Percentiles rank a stretch among this genome's conserved stretches.
Conservation (phyloP, 2,888 invertebrate genomes). For the Euphydryas editha region DNA sequence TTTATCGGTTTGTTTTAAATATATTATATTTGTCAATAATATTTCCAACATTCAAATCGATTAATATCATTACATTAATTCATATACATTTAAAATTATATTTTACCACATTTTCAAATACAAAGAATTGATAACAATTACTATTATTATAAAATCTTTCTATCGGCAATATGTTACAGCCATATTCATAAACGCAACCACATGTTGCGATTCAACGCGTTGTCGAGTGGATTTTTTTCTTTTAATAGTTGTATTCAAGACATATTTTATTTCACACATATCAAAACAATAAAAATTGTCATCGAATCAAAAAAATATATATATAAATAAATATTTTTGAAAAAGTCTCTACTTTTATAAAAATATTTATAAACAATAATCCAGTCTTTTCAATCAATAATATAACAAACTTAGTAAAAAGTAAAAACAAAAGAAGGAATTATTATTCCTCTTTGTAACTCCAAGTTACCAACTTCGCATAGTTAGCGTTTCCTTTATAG, state of each 20-base stretch:
- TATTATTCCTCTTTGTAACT: no score
- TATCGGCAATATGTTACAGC: neutral
- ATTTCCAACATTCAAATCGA: constrained; percentile 8
- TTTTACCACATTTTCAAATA: neutral
- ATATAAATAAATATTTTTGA: no score
- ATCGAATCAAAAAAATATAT: no score
- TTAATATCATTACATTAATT: neutral
- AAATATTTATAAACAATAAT: no score
- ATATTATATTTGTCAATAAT: neutral
- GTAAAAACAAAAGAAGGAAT: no score
- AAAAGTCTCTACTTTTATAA: no score
- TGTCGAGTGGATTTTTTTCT: constrained; percentile 23
- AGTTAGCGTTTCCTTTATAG: no score
- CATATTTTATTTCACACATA: constrained; percentile 22
- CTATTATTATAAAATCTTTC: neutral
- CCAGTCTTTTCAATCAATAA: no score
- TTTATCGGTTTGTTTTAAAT: constrained; percentile 27
- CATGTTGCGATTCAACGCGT: constrained; percentile 18
- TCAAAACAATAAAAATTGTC: neutral
- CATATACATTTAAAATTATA: neutral
- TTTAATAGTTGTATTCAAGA: constrained; percentile 27
- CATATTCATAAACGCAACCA: constrained; percentile 14
- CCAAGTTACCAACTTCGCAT: no score
- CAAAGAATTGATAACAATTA: constrained; percentile 7
- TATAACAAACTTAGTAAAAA: no score